Conservation (phyloP, 2,888 invertebrate genomes). For the Carpatolechia fugitivella region DNA sequence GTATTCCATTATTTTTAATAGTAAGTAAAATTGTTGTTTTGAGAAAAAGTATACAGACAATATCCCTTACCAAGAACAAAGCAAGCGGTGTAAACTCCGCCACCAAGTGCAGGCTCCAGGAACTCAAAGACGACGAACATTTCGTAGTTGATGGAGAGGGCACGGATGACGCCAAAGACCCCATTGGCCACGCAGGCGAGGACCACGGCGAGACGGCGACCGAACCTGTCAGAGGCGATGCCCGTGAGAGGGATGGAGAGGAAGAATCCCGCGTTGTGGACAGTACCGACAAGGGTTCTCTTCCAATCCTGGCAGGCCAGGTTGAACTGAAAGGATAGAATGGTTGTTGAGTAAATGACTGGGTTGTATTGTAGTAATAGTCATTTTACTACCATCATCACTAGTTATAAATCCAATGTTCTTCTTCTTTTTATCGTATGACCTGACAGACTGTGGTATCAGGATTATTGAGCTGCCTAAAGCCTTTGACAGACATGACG, state of each 20-base stretch:
- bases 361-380: too few species aligned
- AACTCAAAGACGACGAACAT: constrained; percentile 81
- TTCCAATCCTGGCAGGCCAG: constrained; percentile 86
- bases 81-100: constrained; percentile 79
- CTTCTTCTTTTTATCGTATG: too few species aligned
- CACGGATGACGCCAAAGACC: constrained; percentile 77
- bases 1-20: too few species aligned
- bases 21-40: too few species aligned
- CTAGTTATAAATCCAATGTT: too few species aligned
- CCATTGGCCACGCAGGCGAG: constrained; percentile 77
- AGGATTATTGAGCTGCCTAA: too few species aligned
- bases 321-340: constrained; percentile 77
- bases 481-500: too few species aligned
- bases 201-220: constrained; percentile 80
- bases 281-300: constrained; percentile 85
- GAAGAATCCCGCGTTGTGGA: constrained; percentile 87
- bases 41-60: background rate
- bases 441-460: too few species aligned
- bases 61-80: constrained; percentile 79
- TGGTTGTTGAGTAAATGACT: too few species aligned
- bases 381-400: too few species aligned
- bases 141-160: constrained; percentile 77
- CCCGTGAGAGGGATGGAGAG: constrained; percentile 85
- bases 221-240: constrained; percentile 84
- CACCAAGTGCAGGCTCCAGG: constrained; percentile 77